Base-by-base conservation (phyloP, 2,797 vertebrate genomes). In the Synaphobranchus kaupii region DNA sequence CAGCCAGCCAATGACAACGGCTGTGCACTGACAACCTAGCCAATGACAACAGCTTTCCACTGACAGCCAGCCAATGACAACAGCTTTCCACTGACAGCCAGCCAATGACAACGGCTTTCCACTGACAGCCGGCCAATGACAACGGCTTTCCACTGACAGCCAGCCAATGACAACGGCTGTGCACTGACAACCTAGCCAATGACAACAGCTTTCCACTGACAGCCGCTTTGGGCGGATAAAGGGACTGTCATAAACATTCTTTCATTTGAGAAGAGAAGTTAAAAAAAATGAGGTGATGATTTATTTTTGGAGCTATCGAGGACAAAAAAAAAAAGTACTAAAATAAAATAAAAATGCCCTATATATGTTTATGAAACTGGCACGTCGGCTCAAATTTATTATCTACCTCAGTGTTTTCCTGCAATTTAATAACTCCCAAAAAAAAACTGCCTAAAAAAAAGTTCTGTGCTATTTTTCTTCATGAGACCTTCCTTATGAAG, bases 251-350 rank as follows among this genome's bases (percentile, higher is more conserved):
- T 48, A 80, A 22, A 48, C 22, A 80, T 25, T 48, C 76, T 48
- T 80, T 80, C 39, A 22, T 76, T 34, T 34, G 71, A 15, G 71
- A 15, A 76, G 15, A 66, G 22, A 22, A 66, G 4, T 4, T n/a
- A 66, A 6, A 7, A 68, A 68, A 68, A 25, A 68, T 13, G 17
- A 17, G 44, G 44, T 47, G 6, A 25, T 48, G 6, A 48, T 80
- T 80, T 80, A 80, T 80, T 80, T 76, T 80, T 47, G 73, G 73
- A 44, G 17, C 73, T 48, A 48, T 80, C 44, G 25, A 17, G 76
- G 44, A 76, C 28, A 17, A 39, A 31, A 34, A 31, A 73, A 73
- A 56, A 68, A 68, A 28, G 12, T 56, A 15, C 54, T 15, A 15
- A 15, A 56, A 66, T 22, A 31, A 12, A 73, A 73, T 34, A 34